Conservation (phyloP, 2,113 vertebrate species). For the Cygnus atratus region DNA sequence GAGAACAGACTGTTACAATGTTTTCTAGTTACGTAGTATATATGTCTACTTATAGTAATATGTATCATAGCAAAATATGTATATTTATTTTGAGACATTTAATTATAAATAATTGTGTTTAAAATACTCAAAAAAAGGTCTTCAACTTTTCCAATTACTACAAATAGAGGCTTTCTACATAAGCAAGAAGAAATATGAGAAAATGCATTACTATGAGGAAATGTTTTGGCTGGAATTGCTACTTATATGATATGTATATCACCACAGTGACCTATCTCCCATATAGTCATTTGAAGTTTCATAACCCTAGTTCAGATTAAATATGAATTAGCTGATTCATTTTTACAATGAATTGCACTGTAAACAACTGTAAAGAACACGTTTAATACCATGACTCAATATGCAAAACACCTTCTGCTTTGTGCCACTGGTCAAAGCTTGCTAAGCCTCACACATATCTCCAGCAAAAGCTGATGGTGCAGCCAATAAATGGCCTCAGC, state of each 20-base stretch:
- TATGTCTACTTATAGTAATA: not conserved
- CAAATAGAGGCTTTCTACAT: not conserved
- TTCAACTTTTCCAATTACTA: not conserved
- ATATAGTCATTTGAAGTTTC: not conserved
- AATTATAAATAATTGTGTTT: not conserved
- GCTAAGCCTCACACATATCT: not conserved
- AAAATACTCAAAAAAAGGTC: not conserved
- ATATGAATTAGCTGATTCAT: conserved; percentile 22
- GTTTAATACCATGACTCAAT: not conserved
- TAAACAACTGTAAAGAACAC: not conserved
- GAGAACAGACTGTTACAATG: not conserved
- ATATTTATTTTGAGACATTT: not conserved
- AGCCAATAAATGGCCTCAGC: not conserved
- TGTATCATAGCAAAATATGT: not conserved
- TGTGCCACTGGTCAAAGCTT: not conserved
- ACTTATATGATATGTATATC: not conserved
- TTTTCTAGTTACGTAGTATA: not conserved
- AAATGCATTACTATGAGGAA: not conserved
- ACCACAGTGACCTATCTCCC: not conserved
- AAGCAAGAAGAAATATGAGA: not conserved
- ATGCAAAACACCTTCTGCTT: not conserved
- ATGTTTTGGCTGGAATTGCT: not conserved
- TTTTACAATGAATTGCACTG: not conserved
- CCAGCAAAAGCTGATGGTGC: not conserved
- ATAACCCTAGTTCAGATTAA: not conserved